A percentile compares a stretch with the other conserved stretches of the same genome.
Evolutionary conservation across 64 coral and sea anemone genomes (phyloP).

Genomic region (Porites australiensis): DNA sequence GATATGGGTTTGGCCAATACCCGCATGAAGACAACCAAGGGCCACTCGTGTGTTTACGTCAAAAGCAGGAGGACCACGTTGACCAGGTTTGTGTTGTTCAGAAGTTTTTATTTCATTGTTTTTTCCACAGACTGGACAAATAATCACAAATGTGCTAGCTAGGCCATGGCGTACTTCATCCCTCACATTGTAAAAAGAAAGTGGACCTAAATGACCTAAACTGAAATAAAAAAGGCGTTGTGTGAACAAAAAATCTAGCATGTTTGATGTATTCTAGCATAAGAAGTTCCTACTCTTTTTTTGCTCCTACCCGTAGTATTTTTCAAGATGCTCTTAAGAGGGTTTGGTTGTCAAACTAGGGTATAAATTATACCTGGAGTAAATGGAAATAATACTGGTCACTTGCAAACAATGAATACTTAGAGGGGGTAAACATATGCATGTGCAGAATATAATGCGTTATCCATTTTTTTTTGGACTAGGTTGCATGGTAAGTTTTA

Average conservation of each 20-base stretch:
- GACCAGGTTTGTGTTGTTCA: constrained; percentile 57
- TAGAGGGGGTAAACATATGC: no score
- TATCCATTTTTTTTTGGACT: neutral
- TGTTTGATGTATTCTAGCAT: neutral
- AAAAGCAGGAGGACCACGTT: constrained; percentile 38
- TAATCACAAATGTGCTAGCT: constrained; percentile 38
- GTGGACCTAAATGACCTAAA: neutral
- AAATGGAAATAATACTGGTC: no score
- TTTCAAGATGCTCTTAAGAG: neutral
- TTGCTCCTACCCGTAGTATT: neutral
- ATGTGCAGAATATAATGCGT: neutral
- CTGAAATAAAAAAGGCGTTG: neutral
- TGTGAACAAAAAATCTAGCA: neutral
- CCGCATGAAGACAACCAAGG: constrained; percentile 65
- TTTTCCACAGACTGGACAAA: constrained; percentile 42
- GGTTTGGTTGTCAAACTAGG: no score
- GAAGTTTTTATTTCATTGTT: constrained; percentile 62
- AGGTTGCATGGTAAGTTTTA: neutral
- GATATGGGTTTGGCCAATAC: constrained; percentile 58
- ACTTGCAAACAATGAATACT: no score
- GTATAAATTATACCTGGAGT: no score
- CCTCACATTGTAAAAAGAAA: no score
- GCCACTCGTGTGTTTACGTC: constrained; percentile 74
- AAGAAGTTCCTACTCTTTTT: neutral
- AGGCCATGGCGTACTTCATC: neutral